Evolutionary conservation across 2,797 vertebrate genomes (phyloP).

Genomic region (Phylloscopus collybita): DNA sequence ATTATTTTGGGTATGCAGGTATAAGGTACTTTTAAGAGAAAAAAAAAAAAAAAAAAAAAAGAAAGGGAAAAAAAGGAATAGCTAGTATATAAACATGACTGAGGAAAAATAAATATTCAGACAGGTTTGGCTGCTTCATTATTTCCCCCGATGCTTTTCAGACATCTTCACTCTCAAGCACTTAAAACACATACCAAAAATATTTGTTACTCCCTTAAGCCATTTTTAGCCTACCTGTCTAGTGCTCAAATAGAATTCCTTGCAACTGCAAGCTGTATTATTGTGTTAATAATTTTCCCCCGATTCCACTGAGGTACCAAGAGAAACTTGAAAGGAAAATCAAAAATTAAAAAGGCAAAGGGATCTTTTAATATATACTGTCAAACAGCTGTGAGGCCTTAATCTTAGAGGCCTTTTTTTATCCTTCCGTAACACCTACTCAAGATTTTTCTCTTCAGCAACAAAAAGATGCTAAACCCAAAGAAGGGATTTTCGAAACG

Average conservation of each 20-base stretch:
- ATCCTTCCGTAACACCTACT: constrained; percentile 14
- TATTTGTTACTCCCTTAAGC: constrained; percentile 53
- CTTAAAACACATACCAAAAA: constrained; percentile 62
- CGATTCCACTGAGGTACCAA: constrained; percentile 15
- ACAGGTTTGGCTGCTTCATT: constrained; percentile 9
- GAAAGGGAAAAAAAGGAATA: background rate
- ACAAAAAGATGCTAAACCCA: constrained; percentile 7
- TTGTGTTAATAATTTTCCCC: constrained; percentile 50
- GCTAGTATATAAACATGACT: constrained; percentile 26
- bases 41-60: background rate
- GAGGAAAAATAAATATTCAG: constrained; percentile 61
- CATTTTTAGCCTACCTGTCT: constrained; percentile 68
- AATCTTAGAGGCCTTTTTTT: constrained; percentile 23
- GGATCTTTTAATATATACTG: constrained; percentile 36
- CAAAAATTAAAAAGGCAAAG: constrained; percentile 61
- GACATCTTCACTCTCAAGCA: constrained; percentile 38
- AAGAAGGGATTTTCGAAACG: background rate
- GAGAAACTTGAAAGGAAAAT: constrained; percentile 61
- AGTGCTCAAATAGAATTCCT: constrained; percentile 10
- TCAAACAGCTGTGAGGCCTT: constrained; percentile 19
- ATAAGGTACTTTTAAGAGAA: background rate
- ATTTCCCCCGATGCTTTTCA: constrained; percentile 36
- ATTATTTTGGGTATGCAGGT: background rate
- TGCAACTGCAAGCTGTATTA: constrained; percentile 16
- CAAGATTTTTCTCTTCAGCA: background rate